Evolutionary conservation across 1,140 invertebrate species (phyloP).

Genomic region (Drosophila malerkotliana): DNA sequence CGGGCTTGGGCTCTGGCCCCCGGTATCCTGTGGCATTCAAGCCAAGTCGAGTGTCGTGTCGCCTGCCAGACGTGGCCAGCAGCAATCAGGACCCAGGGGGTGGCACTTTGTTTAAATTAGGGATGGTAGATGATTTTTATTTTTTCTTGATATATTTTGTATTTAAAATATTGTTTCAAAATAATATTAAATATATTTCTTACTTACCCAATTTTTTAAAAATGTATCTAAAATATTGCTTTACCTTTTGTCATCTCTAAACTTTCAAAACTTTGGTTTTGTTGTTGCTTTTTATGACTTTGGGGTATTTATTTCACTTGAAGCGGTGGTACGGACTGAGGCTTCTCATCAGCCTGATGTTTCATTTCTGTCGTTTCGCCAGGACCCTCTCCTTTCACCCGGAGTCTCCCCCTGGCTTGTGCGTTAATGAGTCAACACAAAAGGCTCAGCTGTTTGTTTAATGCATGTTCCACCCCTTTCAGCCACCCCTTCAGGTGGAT

Average conservation of each 20-base stretch:
- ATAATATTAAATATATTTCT: background rate
- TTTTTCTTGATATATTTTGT: background rate
- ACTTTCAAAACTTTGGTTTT: constrained; percentile 22
- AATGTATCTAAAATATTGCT: background rate
- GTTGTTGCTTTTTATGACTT: constrained; percentile 72
- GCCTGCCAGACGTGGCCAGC: constrained; percentile 67
- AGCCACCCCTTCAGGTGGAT: constrained; percentile 31
- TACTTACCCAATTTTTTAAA: background rate
- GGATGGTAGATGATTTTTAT: constrained; percentile 38
- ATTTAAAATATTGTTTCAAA: too few species aligned
- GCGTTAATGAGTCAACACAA: constrained; percentile 81
- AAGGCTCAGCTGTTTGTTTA: constrained; percentile 78
- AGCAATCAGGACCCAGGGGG: constrained; percentile 23
- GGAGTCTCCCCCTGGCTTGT: constrained; percentile 23
- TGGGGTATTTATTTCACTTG: constrained; percentile 80
- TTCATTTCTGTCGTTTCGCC: constrained; percentile 66
- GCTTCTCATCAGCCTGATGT: constrained; percentile 59
- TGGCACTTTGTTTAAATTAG: constrained; percentile 40
- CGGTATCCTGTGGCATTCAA: constrained; percentile 56
- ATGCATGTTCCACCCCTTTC: constrained; percentile 61
- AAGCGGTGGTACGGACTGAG: constrained; percentile 33
- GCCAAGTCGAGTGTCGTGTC: constrained; percentile 75
- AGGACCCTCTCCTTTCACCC: constrained; percentile 15
- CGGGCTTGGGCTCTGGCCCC: background rate
- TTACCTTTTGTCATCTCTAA: constrained; percentile 17